These are phyloP conservation scores for Pseudorhombus dupliciocellatus DNA, from an alignment of 2,113 vertebrate species.

Conservation along the genomic window DNA sequence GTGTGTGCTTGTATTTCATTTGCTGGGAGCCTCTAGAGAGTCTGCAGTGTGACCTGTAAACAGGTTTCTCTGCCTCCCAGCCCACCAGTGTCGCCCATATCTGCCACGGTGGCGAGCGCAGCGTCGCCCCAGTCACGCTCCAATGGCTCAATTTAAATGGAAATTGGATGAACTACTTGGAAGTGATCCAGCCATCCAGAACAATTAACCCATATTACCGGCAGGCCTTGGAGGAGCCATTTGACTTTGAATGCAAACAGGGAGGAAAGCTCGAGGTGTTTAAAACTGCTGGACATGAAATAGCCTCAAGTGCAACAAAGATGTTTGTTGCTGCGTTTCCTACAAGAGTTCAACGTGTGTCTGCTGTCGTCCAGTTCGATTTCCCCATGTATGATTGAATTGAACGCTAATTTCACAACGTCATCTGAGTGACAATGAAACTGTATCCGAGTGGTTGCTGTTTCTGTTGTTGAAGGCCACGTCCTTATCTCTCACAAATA, in stretches of 20 bases:
- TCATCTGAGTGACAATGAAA: background rate
- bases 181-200: constrained; percentile 82
- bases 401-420: background rate
- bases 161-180: constrained; percentile 82
- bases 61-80: background rate
- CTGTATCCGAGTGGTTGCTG: background rate
- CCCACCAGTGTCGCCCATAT: constrained; percentile 28
- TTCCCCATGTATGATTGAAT: constrained; percentile 7
- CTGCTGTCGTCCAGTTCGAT: background rate
- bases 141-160: constrained; percentile 82
- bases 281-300: constrained; percentile 63
- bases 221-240: constrained; percentile 73
- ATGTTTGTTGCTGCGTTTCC: constrained; percentile 20
- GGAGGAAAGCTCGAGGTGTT: constrained; percentile 49
- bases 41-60: constrained; percentile 42
- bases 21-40: constrained; percentile 35
- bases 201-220: constrained; percentile 81
- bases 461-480: background rate
- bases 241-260: constrained; percentile 72
- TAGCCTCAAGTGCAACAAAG: constrained; percentile 31
- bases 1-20: constrained; percentile 58
- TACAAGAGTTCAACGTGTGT: constrained; percentile 19
- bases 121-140: constrained; percentile 70
- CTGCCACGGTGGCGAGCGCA: constrained; percentile 50
- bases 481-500: background rate